Percentiles rank a stretch among this genome's conserved stretches.
These are phyloP conservation scores for Drosophila mauritiana DNA, from an alignment of 1,140 invertebrate species.

Conservation along the genomic window DNA sequence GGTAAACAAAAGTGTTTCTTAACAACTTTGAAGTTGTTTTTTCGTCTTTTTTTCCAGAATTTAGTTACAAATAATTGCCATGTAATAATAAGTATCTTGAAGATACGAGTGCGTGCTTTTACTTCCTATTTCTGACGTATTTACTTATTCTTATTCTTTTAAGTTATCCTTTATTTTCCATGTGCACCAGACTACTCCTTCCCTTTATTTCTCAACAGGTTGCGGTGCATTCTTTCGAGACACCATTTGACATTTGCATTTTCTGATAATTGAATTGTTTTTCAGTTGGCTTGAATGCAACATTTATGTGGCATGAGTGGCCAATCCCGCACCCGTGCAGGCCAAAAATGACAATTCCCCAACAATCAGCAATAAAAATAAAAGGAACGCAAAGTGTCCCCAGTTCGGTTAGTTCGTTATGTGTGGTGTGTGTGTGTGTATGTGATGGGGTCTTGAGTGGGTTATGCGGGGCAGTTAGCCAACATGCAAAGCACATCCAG, in stretches of 20 bases:
- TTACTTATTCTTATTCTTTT: neutral
- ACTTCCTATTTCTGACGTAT: too few relatives aligned
- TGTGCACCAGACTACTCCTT: neutral
- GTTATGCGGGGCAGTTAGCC: conserved; percentile 58
- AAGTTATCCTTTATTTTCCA: neutral
- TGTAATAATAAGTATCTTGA: too few relatives aligned
- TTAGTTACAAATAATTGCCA: too few relatives aligned
- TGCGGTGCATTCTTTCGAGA: conserved; percentile 51
- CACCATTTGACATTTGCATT: conserved; percentile 79
- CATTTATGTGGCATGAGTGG: conserved; percentile 77
- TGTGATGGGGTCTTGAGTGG: conserved; percentile 12
- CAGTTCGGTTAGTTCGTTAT: neutral
- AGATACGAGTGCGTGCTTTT: too few relatives aligned
- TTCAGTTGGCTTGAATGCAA: conserved; percentile 65
- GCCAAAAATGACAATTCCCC: conserved; percentile 58
- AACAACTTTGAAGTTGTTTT: too few relatives aligned
- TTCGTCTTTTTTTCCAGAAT: too few relatives aligned
- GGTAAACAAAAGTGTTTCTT: too few relatives aligned
- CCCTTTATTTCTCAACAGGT: conserved; percentile 13
- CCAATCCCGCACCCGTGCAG: conserved; percentile 54
- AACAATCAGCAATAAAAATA: conserved; percentile 32
- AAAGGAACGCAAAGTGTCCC: conserved; percentile 66
- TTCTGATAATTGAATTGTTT: conserved; percentile 79
- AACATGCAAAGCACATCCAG: conserved; percentile 63
- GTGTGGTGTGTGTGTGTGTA: too few relatives aligned